These are phyloP conservation scores for Stegodyphus dumicola DNA, from an alignment of 1,140 invertebrate species.

Conservation along the genomic window DNA sequence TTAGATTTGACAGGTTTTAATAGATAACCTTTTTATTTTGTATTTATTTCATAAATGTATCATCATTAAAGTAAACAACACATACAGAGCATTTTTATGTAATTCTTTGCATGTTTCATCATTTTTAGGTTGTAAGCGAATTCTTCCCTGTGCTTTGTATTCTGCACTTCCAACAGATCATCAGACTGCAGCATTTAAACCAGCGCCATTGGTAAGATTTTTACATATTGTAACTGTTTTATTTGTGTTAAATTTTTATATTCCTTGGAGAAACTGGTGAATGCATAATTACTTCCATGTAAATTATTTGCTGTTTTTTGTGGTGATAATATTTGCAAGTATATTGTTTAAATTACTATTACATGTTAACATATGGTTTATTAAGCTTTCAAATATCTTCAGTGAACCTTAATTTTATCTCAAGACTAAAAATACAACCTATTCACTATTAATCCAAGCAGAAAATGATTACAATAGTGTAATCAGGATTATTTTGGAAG, in stretches of 20 bases:
- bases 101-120: slow-evolving; percentile 6
- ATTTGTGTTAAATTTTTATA: slow-evolving; percentile 5
- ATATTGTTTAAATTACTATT: too few species aligned
- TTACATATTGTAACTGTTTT: not conserved
- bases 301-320: not conserved
- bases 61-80: not conserved
- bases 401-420: too few species aligned
- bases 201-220: slow-evolving; percentile 69
- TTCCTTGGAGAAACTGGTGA: too few species aligned
- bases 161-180: slow-evolving; percentile 81
- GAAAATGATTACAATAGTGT: too few species aligned
- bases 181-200: slow-evolving; percentile 83
- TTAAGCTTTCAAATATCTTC: too few species aligned
- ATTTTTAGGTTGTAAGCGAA: slow-evolving; percentile 68
- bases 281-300: too few species aligned
- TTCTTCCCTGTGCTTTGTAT: slow-evolving; percentile 85
- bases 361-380: too few species aligned
- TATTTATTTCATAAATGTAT: not conserved
- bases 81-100: not conserved
- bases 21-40: not conserved
- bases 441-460: too few species aligned
- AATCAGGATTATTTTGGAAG: too few species aligned
- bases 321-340: not conserved
- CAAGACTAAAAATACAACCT: too few species aligned
- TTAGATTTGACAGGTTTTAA: not conserved